phyloP scores from a whole-genome alignment of 2,888 invertebrate species.

The Ochropacha duplaris region DNA sequence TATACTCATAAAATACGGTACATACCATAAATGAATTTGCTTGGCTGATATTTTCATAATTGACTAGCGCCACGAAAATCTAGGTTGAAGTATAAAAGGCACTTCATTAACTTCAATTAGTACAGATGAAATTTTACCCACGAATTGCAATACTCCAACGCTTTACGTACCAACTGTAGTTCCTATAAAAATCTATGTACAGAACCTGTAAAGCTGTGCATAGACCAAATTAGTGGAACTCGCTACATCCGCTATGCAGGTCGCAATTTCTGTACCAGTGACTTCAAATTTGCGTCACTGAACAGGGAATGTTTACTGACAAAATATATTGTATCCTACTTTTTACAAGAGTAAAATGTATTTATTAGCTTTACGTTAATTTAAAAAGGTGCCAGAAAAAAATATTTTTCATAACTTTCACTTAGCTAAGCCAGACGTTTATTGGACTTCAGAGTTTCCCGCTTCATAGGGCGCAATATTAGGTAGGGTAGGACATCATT shows the following conservation, averaged over 20 bases:
- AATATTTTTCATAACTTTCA: no score
- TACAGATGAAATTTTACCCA: background rate
- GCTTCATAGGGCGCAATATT: no score
- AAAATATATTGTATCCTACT: background rate
- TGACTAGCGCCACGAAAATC: no score
- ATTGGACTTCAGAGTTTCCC: no score
- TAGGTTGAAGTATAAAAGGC: no score
- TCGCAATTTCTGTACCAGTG: constrained; percentile 15
- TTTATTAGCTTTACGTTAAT: background rate
- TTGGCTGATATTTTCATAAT: no score
- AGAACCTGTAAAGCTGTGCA: no score
- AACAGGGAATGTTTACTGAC: background rate
- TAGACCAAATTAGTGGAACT: constrained; percentile 27
- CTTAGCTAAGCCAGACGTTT: no score
- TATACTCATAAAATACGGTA: no score
- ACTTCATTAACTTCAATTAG: background rate
- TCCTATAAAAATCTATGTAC: constrained; percentile 6
- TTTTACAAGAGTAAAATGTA: background rate
- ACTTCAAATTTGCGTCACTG: background rate
- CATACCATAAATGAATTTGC: no score
- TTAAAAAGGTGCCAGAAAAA: background rate
- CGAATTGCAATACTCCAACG: background rate
- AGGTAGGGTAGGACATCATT: no score
- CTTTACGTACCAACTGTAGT: background rate
- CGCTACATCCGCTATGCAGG: constrained; percentile 24